Evolutionary conservation across 2,888 invertebrate genomes (phyloP).

Genomic region (Tinea semifulvella): DNA sequence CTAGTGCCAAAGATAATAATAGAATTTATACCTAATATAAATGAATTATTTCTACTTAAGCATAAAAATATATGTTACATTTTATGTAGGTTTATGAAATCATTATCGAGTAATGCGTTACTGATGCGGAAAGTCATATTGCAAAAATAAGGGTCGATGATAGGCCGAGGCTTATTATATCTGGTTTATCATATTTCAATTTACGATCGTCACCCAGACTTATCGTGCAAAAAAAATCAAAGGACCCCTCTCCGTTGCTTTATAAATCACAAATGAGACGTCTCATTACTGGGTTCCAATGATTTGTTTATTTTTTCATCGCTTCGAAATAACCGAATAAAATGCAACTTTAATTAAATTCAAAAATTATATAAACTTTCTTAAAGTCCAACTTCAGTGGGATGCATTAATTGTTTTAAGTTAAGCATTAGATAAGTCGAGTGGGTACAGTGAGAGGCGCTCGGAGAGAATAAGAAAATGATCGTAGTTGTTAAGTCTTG

Average conservation of each 20-base stretch:
- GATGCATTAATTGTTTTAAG: slow-evolving; percentile 6
- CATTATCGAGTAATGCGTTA: slow-evolving; percentile 3
- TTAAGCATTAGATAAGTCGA: slow-evolving; percentile 55
- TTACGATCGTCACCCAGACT: slow-evolving; percentile 61
- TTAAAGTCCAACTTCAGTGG: slow-evolving; percentile 6
- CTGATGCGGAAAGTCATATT: slow-evolving; percentile 4
- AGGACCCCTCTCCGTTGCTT: slow-evolving; percentile 34
- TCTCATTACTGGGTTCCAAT: slow-evolving; percentile 47
- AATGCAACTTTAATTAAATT: slow-evolving; percentile 12
- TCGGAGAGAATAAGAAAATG: slow-evolving; percentile 63
- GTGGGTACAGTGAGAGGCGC: slow-evolving; percentile 55
- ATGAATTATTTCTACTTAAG: no score
- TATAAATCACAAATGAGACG: slow-evolving; percentile 59
- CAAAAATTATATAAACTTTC: slow-evolving; percentile 15
- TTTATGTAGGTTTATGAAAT: no score
- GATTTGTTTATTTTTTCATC: slow-evolving; percentile 30
- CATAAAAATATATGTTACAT: no score
- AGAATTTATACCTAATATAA: no score
- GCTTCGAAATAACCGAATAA: neutral
- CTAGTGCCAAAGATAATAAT: no score
- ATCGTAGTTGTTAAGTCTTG: slow-evolving; percentile 67
- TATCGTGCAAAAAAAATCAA: slow-evolving; percentile 61
- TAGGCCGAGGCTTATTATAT: slow-evolving; percentile 45
- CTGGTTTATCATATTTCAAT: slow-evolving; percentile 67
- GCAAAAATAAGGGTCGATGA: slow-evolving; percentile 9